Conservation (phyloP, 2,888 invertebrate species). For the Caenorhabditis uteleia region DNA sequence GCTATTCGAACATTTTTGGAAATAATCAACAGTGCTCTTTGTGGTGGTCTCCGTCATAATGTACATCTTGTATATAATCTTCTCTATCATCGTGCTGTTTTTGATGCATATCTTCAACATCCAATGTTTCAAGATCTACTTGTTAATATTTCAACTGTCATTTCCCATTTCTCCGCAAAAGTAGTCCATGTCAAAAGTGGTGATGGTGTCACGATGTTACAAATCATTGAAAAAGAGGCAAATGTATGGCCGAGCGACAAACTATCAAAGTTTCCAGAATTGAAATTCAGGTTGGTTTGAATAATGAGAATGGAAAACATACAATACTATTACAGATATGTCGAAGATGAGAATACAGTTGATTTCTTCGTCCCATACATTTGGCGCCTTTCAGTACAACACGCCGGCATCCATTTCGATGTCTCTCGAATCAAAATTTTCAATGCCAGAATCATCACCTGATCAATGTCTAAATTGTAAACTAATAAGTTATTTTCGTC, state of each 20-base stretch:
- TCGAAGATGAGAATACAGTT: constrained; percentile 97
- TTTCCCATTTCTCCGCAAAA: constrained; percentile 52
- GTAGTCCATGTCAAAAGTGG: constrained; percentile 47
- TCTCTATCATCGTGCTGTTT: constrained; percentile 88
- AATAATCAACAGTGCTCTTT: constrained; percentile 92
- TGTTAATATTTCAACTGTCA: constrained; percentile 50
- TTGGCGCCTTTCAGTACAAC: constrained; percentile 78
- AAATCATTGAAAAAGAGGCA: constrained; percentile 86
- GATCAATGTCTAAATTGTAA: constrained; percentile 5
- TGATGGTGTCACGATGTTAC: constrained; percentile 47
- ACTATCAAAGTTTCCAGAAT: constrained; percentile 95
- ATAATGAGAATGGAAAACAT: neutral
- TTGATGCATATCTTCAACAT: constrained; percentile 84
- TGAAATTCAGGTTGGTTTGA: constrained; percentile 80
- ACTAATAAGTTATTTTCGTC: neutral
- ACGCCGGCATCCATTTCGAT: constrained; percentile 74
- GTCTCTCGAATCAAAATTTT: constrained; percentile 70
- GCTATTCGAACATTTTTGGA: constrained; percentile 94
- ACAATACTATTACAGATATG: constrained; percentile 76
- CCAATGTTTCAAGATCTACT: constrained; percentile 79
- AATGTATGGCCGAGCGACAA: constrained; percentile 92
- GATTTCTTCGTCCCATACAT: constrained; percentile 99
- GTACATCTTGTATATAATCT: constrained; percentile 92
- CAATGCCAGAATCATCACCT: constrained; percentile 38
- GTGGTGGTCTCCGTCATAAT: constrained; percentile 75